Base-by-base conservation (phyloP, 2,113 vertebrate genomes). In the Tonatia bakeri region DNA sequence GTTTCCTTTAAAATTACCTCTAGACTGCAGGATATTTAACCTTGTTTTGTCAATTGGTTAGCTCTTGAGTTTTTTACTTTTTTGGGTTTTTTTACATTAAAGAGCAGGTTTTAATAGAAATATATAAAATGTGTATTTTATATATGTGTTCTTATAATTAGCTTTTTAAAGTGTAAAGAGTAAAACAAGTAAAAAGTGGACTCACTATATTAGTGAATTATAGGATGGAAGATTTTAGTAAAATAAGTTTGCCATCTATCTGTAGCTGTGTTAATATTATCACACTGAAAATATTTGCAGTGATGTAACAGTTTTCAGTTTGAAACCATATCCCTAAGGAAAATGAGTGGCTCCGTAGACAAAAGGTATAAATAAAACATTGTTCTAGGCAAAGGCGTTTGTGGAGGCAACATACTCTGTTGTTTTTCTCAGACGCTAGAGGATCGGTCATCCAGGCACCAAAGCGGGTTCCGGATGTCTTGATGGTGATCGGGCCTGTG, bases 361-460 rank as follows among this genome's bases (percentile, higher is more conserved):
- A 56, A 84, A 86, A 93, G 31, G 38, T 88, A 0, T 47, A 97
- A 98, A 54, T 67, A 64, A 95, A 97, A 87, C 40, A 85, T 40
- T 40, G 96, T 94, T 67, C 40, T n/a, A 96, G 73, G 64, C 24
- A 91, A 95, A 94, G 91, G 67, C 1, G 70, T 65, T 84, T 69
- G 69, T 50, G 64, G 92, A 77, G 96, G 89, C 45, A 96, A 99
- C 99, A 95, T 99, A 99, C 99, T 98, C 99, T 98, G 97, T 99
- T 99, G 95, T 99, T 99, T 98, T 99, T 99, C 94, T 99, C 98
- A 33, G 99, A 98, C 90, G 99, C 99, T 90, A 99, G 97, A 36
- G 99, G 99, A 96, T 99, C 99, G 40, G 99, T 99, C 99, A 99
- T 99, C 99, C 99, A 99, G 97, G 99, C 99, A 72, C 99, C 99